These are phyloP conservation scores for Sander vitreus DNA, from an alignment of 2,113 vertebrate genomes.

Conservation along the genomic window DNA sequence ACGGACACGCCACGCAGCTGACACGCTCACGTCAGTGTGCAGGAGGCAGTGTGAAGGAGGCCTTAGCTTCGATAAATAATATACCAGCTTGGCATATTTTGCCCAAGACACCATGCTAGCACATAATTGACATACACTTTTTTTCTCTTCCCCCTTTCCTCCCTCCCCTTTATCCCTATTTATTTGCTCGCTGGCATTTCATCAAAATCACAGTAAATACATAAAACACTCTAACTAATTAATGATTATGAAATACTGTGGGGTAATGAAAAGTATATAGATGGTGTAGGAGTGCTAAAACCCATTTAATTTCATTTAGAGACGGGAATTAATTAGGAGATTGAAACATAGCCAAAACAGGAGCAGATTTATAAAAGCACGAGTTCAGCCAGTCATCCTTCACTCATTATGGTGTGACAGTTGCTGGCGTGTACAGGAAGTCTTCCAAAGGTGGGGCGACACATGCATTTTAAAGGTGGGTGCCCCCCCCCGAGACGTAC, in stretches of 20 bases:
- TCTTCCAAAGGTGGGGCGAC: constrained; percentile 36
- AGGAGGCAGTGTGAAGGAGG: too few relatives aligned
- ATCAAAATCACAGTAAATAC: constrained; percentile 78
- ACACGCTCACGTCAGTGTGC: too few relatives aligned
- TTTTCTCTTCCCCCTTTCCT: background rate
- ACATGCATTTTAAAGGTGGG: constrained; percentile 33
- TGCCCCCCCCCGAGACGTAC: background rate
- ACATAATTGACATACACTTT: constrained; percentile 70
- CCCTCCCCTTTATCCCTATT: constrained; percentile 41
- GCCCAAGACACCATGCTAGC: constrained; percentile 57
- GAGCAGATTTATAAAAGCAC: constrained; percentile 59
- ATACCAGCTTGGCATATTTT: constrained; percentile 63
- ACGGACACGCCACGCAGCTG: too few relatives aligned
- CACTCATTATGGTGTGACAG: constrained; percentile 65
- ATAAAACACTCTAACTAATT: constrained; percentile 81
- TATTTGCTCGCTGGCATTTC: constrained; percentile 69
- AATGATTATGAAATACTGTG: constrained; percentile 72
- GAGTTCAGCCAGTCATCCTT: constrained; percentile 62
- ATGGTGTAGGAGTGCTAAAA: constrained; percentile 79
- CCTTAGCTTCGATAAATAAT: constrained; percentile 75
- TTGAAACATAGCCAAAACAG: constrained; percentile 61
- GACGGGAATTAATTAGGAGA: constrained; percentile 76
- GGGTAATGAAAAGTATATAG: constrained; percentile 75
- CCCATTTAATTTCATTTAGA: constrained; percentile 78
- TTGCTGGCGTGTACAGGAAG: constrained; percentile 34